phyloP scores from a whole-genome alignment of 2,797 vertebrate species.

The Meda fulgida region DNA sequence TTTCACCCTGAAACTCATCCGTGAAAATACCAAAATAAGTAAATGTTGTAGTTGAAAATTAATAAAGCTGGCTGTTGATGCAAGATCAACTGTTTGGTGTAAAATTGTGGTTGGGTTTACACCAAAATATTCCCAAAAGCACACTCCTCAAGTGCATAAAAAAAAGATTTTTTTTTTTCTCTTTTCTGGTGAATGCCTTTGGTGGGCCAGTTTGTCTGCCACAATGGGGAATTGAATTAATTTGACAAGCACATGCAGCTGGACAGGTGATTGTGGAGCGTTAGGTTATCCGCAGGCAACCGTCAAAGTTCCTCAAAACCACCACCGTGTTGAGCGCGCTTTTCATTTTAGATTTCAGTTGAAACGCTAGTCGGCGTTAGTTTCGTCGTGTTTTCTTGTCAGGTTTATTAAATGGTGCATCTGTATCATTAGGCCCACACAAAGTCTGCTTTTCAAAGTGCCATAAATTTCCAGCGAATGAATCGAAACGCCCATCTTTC shows the following conservation, averaged over 20 bases:
- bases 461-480: neutral
- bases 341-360: conserved; percentile 14
- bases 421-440: conserved; percentile 7
- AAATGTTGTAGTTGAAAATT: neutral
- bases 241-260: conserved; percentile 37
- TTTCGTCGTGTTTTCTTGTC: conserved; percentile 14
- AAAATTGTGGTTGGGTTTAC: neutral
- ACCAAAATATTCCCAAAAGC: neutral
- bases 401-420: neutral
- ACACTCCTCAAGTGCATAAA: neutral
- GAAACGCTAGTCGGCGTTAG: neutral
- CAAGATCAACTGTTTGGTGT: neutral
- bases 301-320: conserved; percentile 45
- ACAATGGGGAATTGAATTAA: conserved; percentile 6
- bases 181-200: too few relatives aligned
- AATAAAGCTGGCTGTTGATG: neutral
- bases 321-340: neutral
- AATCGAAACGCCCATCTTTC: neutral
- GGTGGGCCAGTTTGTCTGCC: conserved; percentile 23
- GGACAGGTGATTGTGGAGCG: conserved; percentile 32
- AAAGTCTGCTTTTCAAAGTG: neutral
- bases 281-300: conserved; percentile 24
- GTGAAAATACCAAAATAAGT: neutral
- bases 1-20: neutral
- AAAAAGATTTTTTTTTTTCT: too few relatives aligned